Evolutionary conservation across 1,140 invertebrate genomes (phyloP).

Genomic region (Meloidogyne exigua): DNA sequence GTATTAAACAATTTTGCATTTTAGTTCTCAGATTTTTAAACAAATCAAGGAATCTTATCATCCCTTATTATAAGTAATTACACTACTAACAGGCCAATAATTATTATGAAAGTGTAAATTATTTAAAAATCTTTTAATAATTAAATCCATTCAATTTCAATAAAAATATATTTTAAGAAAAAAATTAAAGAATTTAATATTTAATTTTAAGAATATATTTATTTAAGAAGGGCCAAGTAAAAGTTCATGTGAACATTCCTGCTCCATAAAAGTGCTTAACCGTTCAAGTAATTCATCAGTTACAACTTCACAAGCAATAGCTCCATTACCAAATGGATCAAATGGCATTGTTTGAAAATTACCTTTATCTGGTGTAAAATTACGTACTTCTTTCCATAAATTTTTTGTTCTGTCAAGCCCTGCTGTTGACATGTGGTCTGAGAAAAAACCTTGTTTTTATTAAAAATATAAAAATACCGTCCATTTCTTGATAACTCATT

Average conservation of each 20-base stretch:
- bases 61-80: too few relatives aligned
- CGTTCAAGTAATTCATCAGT: conserved; percentile 25
- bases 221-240: conserved; percentile 10
- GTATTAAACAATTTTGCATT: too few relatives aligned
- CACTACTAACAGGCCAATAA: too few relatives aligned
- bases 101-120: too few relatives aligned
- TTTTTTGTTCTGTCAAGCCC: conserved; percentile 13
- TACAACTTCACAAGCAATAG: conserved; percentile 22
- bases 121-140: too few relatives aligned
- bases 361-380: conserved; percentile 16
- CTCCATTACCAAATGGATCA: conserved; percentile 24
- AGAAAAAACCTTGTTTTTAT: background rate
- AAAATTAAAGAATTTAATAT: too few relatives aligned
- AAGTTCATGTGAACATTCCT: conserved; percentile 12
- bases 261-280: conserved; percentile 25
- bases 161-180: too few relatives aligned
- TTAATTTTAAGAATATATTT: too few relatives aligned
- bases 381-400: conserved; percentile 19
- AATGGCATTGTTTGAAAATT: conserved; percentile 21
- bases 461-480: background rate
- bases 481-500: conserved; percentile 21
- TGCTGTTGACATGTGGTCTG: conserved; percentile 18
- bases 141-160: too few relatives aligned
- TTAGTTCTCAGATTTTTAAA: too few relatives aligned
- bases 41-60: too few relatives aligned